phyloP scores from a whole-genome alignment of 2,113 vertebrate species.

The Cebus imitator region DNA sequence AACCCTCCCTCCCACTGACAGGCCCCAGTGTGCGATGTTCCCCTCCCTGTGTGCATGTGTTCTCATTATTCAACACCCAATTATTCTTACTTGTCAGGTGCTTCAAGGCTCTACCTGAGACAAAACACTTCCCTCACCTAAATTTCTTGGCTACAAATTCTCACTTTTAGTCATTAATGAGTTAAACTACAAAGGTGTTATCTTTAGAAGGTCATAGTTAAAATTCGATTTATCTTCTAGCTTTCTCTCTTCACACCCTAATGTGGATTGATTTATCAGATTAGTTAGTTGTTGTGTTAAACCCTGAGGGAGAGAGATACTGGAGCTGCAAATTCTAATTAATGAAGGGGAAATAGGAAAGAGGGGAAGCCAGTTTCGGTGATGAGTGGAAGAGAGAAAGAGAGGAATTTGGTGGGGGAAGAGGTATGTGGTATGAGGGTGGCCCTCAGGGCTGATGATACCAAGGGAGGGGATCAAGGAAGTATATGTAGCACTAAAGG shows the following conservation, averaged over 20 bases:
- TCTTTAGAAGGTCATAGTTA: slow-evolving; percentile 30
- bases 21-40: too few species aligned
- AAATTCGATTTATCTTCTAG: slow-evolving; percentile 27
- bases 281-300: slow-evolving; percentile 59
- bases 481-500: neutral
- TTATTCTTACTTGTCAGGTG: neutral
- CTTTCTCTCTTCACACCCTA: neutral
- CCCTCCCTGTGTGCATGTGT: too few species aligned
- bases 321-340: slow-evolving; percentile 52
- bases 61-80: too few species aligned
- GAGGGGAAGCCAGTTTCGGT: slow-evolving; percentile 21
- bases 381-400: neutral
- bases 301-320: slow-evolving; percentile 45
- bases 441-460: slow-evolving; percentile 33
- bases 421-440: neutral
- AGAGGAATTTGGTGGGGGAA: neutral
- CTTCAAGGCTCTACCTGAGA: neutral
- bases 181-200: slow-evolving; percentile 50
- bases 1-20: too few species aligned
- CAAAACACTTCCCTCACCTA: slow-evolving; percentile 4
- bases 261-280: slow-evolving; percentile 27
- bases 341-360: neutral
- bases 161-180: slow-evolving; percentile 22
- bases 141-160: neutral
- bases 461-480: slow-evolving; percentile 17